Evolutionary conservation across 2,797 vertebrate genomes (phyloP).

Genomic region (Xenops minutus): DNA sequence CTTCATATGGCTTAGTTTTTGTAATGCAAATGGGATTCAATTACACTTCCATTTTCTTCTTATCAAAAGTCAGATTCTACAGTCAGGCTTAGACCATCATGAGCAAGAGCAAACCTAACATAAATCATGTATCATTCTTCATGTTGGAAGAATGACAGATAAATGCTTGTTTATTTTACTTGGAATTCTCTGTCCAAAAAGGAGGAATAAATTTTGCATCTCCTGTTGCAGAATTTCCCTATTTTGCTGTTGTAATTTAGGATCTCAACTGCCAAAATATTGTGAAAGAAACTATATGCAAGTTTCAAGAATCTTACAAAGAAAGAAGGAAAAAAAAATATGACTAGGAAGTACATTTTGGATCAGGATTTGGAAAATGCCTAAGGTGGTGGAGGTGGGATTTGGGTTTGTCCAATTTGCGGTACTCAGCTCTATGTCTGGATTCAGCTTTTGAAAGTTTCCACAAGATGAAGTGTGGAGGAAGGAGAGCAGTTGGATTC

Average conservation of each 20-base stretch:
- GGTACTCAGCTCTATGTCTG: neutral
- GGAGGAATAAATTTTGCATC: neutral
- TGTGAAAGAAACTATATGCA: neutral
- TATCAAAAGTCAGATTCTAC: neutral
- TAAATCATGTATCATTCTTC: neutral
- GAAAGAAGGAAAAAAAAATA: neutral
- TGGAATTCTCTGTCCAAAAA: neutral
- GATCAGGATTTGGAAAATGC: slow-evolving; percentile 15
- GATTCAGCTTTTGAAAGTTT: slow-evolving; percentile 24
- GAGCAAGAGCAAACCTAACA: neutral
- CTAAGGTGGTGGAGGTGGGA: neutral
- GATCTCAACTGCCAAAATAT: neutral
- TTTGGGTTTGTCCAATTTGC: neutral
- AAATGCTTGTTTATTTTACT: neutral
- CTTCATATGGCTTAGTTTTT: neutral
- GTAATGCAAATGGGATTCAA: neutral
- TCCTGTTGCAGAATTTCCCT: neutral
- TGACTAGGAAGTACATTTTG: neutral
- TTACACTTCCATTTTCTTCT: neutral
- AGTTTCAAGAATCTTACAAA: neutral
- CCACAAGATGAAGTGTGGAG: neutral
- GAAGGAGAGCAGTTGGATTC: neutral
- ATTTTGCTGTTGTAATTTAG: slow-evolving; percentile 63
- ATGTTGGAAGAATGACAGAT: neutral
- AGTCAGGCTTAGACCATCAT: neutral